Evolutionary conservation across 2,888 invertebrate species (phyloP).

Genomic region (Tipula confusa): DNA sequence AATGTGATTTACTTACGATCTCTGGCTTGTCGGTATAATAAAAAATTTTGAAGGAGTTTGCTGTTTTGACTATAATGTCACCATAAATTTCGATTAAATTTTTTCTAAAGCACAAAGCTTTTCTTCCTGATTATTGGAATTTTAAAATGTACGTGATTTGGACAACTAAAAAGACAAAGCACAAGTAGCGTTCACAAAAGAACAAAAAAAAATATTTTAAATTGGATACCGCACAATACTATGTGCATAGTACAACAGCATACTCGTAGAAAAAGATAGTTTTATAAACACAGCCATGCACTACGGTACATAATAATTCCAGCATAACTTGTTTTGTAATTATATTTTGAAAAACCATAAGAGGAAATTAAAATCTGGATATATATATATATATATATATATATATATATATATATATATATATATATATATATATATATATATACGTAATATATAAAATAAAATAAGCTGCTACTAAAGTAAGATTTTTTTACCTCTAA

Average conservation of each 20-base stretch:
- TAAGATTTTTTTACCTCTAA: too few species aligned
- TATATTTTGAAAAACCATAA: background rate
- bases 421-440: too few species aligned
- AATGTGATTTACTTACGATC: too few species aligned
- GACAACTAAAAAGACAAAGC: background rate
- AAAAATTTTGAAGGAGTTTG: too few species aligned
- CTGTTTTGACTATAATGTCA: too few species aligned
- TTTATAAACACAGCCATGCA: too few species aligned
- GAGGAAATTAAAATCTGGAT: background rate
- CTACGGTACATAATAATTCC: background rate
- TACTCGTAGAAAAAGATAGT: background rate
- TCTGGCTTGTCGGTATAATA: too few species aligned
- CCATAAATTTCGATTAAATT: too few species aligned
- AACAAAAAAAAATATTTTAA: background rate
- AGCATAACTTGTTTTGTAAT: background rate
- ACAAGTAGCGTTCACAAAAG: background rate
- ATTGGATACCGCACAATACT: background rate
- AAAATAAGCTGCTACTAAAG: too few species aligned
- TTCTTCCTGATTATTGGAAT: background rate
- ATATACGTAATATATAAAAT: too few species aligned
- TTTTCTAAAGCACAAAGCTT: background rate
- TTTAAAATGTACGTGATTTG: background rate
- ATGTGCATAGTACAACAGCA: background rate
- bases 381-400: too few species aligned
- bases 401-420: too few species aligned